Percentiles rank a stretch among this genome's conserved stretches.
Evolutionary conservation across 2,888 invertebrate species (phyloP).

Genomic region (Tenthredo scrophulariae): DNA sequence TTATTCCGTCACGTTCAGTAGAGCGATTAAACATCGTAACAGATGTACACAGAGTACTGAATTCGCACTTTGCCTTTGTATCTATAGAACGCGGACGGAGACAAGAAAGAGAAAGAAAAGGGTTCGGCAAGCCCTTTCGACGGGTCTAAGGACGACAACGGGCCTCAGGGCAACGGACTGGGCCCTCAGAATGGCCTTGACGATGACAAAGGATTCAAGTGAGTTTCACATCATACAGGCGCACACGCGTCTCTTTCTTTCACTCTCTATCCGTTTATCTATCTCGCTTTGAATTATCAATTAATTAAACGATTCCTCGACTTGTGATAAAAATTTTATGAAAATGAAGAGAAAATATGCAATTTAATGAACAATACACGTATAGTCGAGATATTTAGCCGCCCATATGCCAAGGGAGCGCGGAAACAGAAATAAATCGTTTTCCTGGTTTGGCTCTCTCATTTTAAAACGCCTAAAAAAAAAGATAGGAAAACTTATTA

Average conservation of each 20-base stretch:
- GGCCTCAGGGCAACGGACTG: constrained; percentile 80
- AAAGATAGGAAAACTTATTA: background rate
- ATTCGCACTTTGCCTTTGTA: constrained; percentile 24
- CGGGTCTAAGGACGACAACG: constrained; percentile 80
- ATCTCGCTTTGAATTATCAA: background rate
- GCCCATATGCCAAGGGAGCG: background rate
- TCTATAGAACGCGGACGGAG: constrained; percentile 71
- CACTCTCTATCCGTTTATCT: background rate
- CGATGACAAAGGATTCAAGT: constrained; percentile 95
- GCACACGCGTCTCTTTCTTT: background rate
- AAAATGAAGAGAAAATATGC: background rate
- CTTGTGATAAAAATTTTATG: background rate
- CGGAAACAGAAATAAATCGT: background rate
- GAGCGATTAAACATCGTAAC: background rate
- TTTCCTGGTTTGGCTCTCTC: background rate
- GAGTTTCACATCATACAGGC: constrained; percentile 78
- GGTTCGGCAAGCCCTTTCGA: constrained; percentile 81
- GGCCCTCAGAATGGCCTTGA: constrained; percentile 86
- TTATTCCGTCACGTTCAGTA: background rate
- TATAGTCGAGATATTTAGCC: background rate
- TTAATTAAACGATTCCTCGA: background rate
- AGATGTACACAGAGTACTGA: background rate
- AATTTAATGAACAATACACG: no score
- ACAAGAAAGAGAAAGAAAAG: constrained; percentile 80
- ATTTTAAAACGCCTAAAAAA: background rate